Base-by-base conservation (phyloP, 2,113 vertebrate species). In the Chamaetylas fuelleborni region DNA sequence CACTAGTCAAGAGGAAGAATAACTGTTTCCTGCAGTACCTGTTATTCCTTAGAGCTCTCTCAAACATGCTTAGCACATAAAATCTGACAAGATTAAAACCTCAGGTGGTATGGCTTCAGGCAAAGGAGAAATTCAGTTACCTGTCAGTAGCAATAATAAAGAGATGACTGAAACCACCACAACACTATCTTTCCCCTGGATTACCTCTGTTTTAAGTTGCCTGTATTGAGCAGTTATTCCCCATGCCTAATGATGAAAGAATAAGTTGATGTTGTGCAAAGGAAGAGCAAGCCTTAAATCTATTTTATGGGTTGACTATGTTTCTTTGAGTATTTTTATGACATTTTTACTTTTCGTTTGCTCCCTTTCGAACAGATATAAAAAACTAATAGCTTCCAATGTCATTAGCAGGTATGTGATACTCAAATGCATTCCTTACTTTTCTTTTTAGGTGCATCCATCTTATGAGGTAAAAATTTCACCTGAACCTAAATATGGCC, bases 71-170 rank as follows among this genome's bases (percentile, higher is more conserved):
- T 94, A 95, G 73, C 69, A 74, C 65, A 95, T 73, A 88, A 93
- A 92, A 91, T 88, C 69, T 93, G 92, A 95, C 92, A 96, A 92
- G 93, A 95, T 92, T 95, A 92, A 90, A 96, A 92, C 93, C 94
- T 97, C 87, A 95, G 94, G 95, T 95, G 90, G 88, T 94, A 91
- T 94, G 77, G 91, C 95, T 97, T 77, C 90, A 95, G 94, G 95
- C 95, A 96, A 95, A 91, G 87, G 77, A 97, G 90, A 96, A 95
- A 96, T 91, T 97, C 92, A 76, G 92, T 94, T 96, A 93, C 91
- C 89, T 95, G 94, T 96, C 95, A 95, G 88, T 93, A 95, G 57
- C 24, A 95, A 95, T 97, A 96, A 95, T 85, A 81, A 51, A 90
- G 94, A 92, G 79, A 92, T 77, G 86, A 96, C 79, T 94, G 93